Base-by-base conservation (phyloP, 2,888 invertebrate genomes). In the Campoplex nolae region DNA sequence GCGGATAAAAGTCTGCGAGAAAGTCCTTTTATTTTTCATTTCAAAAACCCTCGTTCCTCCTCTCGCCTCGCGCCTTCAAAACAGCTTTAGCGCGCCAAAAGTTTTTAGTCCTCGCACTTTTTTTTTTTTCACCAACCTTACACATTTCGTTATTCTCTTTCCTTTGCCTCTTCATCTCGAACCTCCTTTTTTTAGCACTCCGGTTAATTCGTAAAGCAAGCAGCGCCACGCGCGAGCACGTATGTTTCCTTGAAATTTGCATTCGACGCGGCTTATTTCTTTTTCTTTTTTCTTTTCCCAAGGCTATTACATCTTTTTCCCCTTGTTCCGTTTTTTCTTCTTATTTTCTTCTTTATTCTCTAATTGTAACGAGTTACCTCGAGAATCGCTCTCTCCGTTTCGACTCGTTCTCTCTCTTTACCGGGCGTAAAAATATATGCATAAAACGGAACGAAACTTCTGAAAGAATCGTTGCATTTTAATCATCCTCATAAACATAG, bases 181-280 rank as follows among this genome's bases (percentile, higher is more conserved):
- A 35, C 23, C 13, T 62, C 32, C 51, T 13, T 45, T 48, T 48
- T 18, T 11, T 48, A 45, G 32, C 67, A 48, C 73, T 56, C 78
- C 23, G 38, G 45, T 56, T 71, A 67, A 82, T 75, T 56, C 70
- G 83, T 62, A 56, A 74, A 81, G 65, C 75, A 56, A 70, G 62
- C 62, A 32, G 62, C 32, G 23, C 23, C 23, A 23, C 38, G 38
- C 32, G 9, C 62, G 48, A 48, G 16, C 70, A 76, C 83, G 73
- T 58, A 23, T 88, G 85, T 88, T 80, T 76, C 45, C 80, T 42
- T 73, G 35, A 18, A 38, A 73, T 80, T 85, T 88, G 74, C 82
- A 82, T 83, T 77, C 75, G 70, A 38, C 70, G 62, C 74, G 62
- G 8, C 35, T 42, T 23, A 74, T 76, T 83, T 68, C 45, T 35